Percentiles rank a stretch among this genome's conserved stretches.
Evolutionary conservation across 2,113 vertebrate genomes (phyloP).

Genomic region (Thomomys bottae): DNA sequence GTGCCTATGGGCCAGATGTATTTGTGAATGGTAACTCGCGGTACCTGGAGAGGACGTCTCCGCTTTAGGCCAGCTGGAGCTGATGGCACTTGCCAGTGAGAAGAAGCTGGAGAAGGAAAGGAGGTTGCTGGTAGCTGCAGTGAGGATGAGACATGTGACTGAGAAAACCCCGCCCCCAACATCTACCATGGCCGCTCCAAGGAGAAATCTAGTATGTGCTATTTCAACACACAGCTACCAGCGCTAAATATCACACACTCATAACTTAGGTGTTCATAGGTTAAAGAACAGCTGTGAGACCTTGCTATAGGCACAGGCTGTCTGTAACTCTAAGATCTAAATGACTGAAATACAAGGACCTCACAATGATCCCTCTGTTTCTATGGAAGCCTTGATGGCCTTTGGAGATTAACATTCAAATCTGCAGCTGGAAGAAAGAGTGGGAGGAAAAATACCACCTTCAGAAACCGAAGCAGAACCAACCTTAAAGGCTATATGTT

Average conservation of each 20-base stretch:
- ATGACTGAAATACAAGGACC: conserved; percentile 12
- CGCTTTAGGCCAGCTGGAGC: background rate
- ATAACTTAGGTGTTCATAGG: conserved; percentile 48
- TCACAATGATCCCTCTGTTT: background rate
- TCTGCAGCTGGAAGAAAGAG: conserved; percentile 4
- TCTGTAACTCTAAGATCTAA: conserved; percentile 5
- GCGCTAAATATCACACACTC: background rate
- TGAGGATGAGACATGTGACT: background rate
- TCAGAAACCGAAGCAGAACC: conserved; percentile 40
- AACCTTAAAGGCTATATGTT: conserved; percentile 25
- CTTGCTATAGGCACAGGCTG: background rate
- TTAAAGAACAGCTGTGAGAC: background rate
- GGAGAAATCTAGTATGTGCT: background rate
- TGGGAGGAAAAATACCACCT: conserved; percentile 14
- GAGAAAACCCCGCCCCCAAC: too few relatives aligned
- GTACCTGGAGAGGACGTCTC: background rate
- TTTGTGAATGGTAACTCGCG: background rate
- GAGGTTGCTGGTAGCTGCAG: background rate
- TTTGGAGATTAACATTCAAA: conserved; percentile 59
- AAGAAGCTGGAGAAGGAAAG: background rate
- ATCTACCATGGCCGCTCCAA: background rate
- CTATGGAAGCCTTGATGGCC: conserved; percentile 40
- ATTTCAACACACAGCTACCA: too few relatives aligned
- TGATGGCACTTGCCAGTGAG: background rate
- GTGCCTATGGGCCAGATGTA: background rate